Conservation (phyloP, 2,888 invertebrate genomes). For the Molanna angustata region DNA sequence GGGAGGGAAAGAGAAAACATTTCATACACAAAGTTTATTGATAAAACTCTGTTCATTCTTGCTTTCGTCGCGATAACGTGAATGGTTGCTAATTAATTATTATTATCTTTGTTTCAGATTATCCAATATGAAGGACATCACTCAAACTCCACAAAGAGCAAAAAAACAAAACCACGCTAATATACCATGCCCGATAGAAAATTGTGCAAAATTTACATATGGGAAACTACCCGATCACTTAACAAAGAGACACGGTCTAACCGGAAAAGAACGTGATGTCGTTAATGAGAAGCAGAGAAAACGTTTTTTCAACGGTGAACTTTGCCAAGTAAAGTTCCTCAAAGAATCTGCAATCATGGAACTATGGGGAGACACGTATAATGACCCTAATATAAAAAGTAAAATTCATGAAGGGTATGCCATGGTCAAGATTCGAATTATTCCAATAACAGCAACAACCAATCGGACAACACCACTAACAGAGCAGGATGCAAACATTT, state of each 20-base stretch:
- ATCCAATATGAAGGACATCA: conserved; percentile 23
- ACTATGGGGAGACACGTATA: conserved; percentile 52
- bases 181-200: conserved; percentile 55
- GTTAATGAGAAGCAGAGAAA: conserved; percentile 54
- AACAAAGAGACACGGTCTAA: conserved; percentile 52
- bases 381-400: conserved; percentile 49
- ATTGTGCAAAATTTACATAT: conserved; percentile 54
- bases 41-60: no score
- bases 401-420: conserved; percentile 54
- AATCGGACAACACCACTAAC: conserved; percentile 50
- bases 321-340: conserved; percentile 52
- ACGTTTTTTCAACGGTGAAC: conserved; percentile 54
- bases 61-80: neutral
- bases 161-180: conserved; percentile 56
- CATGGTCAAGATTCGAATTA: conserved; percentile 52
- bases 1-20: conserved; percentile 13
- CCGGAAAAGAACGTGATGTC: conserved; percentile 50
- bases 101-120: neutral
- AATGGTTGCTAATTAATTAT: neutral
- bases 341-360: conserved; percentile 55
- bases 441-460: conserved; percentile 48
- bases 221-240: conserved; percentile 54
- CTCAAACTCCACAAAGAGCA: conserved; percentile 44
- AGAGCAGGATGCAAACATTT: conserved; percentile 53
- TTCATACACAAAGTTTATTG: no score